Evolutionary conservation across 1,140 invertebrate species (phyloP), one percentile per base, ranked within the genome.

Genomic region (Drosophila saltans): DNA sequence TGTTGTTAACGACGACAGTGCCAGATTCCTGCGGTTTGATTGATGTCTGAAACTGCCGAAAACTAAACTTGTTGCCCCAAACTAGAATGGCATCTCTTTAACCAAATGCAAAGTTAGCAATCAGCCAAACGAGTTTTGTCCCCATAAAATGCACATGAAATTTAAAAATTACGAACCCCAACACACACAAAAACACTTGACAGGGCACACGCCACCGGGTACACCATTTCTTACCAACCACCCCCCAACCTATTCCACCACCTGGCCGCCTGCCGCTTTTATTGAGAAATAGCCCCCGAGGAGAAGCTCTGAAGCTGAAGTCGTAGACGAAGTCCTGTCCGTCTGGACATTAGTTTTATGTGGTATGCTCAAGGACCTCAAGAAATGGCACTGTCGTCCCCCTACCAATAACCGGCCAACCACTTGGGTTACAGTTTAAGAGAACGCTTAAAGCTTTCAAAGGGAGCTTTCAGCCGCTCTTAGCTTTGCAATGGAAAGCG

Each of bases 311-410:
- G 55, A 67, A 62, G 59, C 61, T 40, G 28, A 26, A 57, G n/a
- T 72, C 55, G 40, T 26, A 65, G 60, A 72, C 58, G 40, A 26
- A 65, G 60, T 57, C 64, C 55, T 60, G 39, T 75, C 63, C 72
- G 63, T 67, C 75, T 70, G 75, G 75, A 78, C 75, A 78, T 78
- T 78, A 78, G 66, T 75, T 75, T 78, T 64, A 78, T 78, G 72
- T 55, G 62, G 41, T 43, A 61, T 36, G 36, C 24, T 78, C 72
- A 78, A 78, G 75, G 72, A 78, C 72, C 72, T n/a, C n/a, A 58
- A 58, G 57, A 30, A 56, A 30, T 26, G 28, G 40, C 65, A 36
- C 16, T 26, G 45, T 52, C 45, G 56, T 5, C 26, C 28, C 10
- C 39, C 26, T 2, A 28, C 28, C 43, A 3, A 10, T 8, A 30